phyloP scores from a whole-genome alignment of 2,797 vertebrate species.

The Gallirallus australis region DNA sequence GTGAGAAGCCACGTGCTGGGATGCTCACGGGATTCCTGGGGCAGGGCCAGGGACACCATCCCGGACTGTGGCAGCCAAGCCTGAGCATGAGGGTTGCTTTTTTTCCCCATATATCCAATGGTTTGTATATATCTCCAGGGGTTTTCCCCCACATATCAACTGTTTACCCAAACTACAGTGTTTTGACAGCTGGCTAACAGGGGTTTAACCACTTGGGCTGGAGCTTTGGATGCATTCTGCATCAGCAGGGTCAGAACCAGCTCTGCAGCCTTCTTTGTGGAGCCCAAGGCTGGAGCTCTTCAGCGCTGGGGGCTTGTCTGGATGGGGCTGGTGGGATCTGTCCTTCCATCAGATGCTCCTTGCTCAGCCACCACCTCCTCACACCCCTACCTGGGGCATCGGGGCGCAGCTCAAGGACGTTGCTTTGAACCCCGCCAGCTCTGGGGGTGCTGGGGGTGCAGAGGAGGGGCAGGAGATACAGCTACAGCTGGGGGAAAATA shows the following conservation, averaged over 20 bases:
- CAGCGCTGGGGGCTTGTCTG: neutral
- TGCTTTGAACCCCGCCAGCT: too few species aligned
- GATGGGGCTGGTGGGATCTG: neutral
- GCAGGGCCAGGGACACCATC: neutral
- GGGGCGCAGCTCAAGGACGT: neutral
- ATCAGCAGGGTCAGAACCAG: rapidly evolving
- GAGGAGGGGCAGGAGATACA: neutral
- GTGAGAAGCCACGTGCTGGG: neutral
- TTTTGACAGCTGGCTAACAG: neutral
- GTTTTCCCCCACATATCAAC: rapidly evolving
- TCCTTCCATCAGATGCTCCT: neutral
- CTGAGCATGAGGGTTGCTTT: rapidly evolving
- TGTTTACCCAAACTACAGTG: rapidly evolving
- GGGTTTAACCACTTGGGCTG: neutral
- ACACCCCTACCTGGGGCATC: neutral
- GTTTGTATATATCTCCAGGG: too few species aligned
- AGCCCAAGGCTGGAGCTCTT: neutral
- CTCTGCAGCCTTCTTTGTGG: neutral
- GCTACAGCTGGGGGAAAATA: neutral
- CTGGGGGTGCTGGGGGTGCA: neutral
- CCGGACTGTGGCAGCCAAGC: neutral
- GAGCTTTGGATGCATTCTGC: neutral
- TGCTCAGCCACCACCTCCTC: neutral
- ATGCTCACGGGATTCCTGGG: neutral
- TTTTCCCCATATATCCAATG: too few species aligned